Evolutionary conservation across 2,797 vertebrate species (phyloP).

Genomic region (Anguilla marmorata): DNA sequence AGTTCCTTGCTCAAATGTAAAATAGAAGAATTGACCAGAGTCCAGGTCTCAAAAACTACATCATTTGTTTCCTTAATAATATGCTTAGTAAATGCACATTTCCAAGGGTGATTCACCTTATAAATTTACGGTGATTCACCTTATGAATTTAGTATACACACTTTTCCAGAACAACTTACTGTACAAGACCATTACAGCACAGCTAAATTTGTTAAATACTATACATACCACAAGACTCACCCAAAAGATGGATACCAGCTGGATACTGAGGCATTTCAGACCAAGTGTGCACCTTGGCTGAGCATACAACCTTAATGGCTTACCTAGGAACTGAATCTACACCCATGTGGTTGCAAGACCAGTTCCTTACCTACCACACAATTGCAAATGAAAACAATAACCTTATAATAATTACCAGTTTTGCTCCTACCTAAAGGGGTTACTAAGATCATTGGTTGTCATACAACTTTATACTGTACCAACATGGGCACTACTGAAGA

Average conservation of each 20-base stretch:
- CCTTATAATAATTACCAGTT: slow-evolving; percentile 64
- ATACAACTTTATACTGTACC: background rate
- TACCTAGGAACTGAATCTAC: background rate
- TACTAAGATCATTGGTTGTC: slow-evolving; percentile 69
- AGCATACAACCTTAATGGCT: background rate
- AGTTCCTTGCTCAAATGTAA: too few species aligned
- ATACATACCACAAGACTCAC: too few species aligned
- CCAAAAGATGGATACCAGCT: too few species aligned
- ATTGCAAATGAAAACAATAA: background rate
- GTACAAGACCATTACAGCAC: background rate
- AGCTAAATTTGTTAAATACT: background rate
- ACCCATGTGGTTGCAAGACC: background rate
- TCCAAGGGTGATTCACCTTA: background rate
- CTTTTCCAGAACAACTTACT: background rate
- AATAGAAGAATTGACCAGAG: background rate
- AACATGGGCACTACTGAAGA: background rate
- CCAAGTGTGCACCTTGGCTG: background rate
- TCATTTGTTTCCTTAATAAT: background rate
- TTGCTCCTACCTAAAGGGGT: slow-evolving; percentile 80
- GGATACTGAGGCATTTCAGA: too few species aligned
- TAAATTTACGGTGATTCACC: background rate
- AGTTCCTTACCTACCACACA: background rate
- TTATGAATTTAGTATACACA: background rate
- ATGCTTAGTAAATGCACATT: background rate
- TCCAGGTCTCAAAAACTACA: background rate